These are phyloP conservation scores for Cyrtonyx montezumae DNA, from an alignment of 2,113 vertebrate genomes.

Conservation along the genomic window DNA sequence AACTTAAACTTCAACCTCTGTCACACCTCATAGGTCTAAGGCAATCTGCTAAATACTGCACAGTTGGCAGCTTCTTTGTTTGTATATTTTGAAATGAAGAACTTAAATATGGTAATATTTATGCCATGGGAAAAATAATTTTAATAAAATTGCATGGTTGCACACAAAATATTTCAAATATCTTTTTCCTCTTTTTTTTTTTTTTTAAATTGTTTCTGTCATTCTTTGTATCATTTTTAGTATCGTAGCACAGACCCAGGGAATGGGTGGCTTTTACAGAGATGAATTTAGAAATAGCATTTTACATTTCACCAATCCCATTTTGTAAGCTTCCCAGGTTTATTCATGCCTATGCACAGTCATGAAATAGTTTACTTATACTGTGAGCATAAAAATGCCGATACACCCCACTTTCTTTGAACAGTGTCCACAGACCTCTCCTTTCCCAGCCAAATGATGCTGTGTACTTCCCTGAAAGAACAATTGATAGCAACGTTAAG, in stretches of 20 bases:
- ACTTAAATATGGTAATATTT: background rate
- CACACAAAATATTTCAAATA: background rate
- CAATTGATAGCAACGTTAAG: background rate
- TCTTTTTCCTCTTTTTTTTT: background rate
- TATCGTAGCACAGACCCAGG: background rate
- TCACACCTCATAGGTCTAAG: background rate
- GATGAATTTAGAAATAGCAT: background rate
- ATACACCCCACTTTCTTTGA: background rate
- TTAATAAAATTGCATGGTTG: background rate
- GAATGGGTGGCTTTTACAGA: background rate
- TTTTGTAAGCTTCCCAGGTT: slow-evolving; percentile 14
- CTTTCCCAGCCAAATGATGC: background rate
- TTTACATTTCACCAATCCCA: background rate
- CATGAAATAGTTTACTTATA: background rate
- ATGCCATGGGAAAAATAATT: background rate
- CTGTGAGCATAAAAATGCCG: background rate
- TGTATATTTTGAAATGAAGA: background rate
- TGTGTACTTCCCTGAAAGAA: background rate
- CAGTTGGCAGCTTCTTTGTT: background rate
- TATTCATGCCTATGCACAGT: background rate
- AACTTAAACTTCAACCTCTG: background rate
- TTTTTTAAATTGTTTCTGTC: background rate
- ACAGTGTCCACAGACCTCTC: background rate
- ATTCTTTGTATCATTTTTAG: background rate
- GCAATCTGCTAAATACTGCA: background rate